These are phyloP conservation scores for Ondatra zibethicus DNA, from an alignment of 2,113 vertebrate species.

Conservation along the genomic window DNA sequence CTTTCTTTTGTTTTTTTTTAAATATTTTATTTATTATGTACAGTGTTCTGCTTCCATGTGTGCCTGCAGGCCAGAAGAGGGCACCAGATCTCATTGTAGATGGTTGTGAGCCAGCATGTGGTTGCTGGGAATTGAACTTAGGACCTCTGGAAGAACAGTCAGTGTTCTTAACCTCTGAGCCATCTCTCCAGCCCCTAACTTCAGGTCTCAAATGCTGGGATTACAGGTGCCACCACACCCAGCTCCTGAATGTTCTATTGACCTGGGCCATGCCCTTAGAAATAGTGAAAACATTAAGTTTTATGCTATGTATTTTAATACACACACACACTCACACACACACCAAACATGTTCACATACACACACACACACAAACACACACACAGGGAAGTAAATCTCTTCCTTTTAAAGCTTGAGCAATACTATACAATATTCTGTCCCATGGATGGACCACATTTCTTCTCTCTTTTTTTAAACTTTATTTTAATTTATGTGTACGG, in stretches of 20 bases:
- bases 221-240: background rate
- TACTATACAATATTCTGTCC: accelerated
- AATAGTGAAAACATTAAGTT: background rate
- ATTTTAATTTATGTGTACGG: background rate
- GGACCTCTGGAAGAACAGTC: no score
- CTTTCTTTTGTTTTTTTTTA: no score
- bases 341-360: no score
- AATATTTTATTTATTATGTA: no score
- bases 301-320: background rate
- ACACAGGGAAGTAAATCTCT: background rate
- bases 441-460: accelerated
- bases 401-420: background rate
- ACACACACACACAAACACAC: background rate
- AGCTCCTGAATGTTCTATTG: background rate
- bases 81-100: no score
- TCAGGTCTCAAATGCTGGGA: background rate
- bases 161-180: no score
- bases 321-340: background rate
- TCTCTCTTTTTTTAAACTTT: background rate
- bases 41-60: no score
- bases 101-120: no score
- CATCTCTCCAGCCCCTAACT: no score
- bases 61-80: no score
- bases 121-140: no score
- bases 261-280: background rate